Evolutionary conservation across 2,797 vertebrate species (phyloP), one percentile per base, ranked within the genome.

Genomic region (Argyrosomus regius): DNA sequence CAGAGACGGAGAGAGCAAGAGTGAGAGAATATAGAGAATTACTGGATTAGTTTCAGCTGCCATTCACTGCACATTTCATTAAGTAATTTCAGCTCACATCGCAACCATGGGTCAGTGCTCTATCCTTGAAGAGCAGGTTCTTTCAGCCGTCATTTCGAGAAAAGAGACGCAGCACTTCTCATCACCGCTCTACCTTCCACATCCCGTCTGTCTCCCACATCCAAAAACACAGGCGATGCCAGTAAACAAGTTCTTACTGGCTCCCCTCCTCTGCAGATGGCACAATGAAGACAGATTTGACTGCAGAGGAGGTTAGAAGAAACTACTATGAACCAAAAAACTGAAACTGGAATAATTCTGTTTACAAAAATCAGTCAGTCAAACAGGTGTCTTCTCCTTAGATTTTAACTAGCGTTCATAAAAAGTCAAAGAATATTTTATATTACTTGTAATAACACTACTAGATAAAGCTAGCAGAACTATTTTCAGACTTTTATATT

Each of bases 1-100:
- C 83, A 88, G 83, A 70, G 41, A 83, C 72, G 78, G 65, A 60
- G 70, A 57, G 69, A 75, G 77, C 48, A 41, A 39, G 71, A 66
- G 73, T 46, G 14, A 50, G 64, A 78, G 72, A 89, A 89, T 50
- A 87, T 69, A 53, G 60, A 87, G 83, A 92, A 89, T 91, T 80
- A 87, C 85, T 87, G 83, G 89, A 92, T 92, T 93, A 83, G 83
- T 89, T 92, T 93, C 83, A 81, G 88, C 75, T 86, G 89, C 82
- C 89, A 89, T 84, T 90, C 88, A 77, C 88, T 76, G 89, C 89
- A 92, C 84, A 89, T 93, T 93, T 92, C 89, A 91, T 93, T 91
- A 92, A 87, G 88, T 87, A 53, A 88, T 90, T 92, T 83, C 70
- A 77, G 77, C 78, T 84, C 80, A 76, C 84, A 87, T 91, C 83